Base-by-base conservation (phyloP, 2,113 vertebrate species). In the Sisor rabdophorus region DNA sequence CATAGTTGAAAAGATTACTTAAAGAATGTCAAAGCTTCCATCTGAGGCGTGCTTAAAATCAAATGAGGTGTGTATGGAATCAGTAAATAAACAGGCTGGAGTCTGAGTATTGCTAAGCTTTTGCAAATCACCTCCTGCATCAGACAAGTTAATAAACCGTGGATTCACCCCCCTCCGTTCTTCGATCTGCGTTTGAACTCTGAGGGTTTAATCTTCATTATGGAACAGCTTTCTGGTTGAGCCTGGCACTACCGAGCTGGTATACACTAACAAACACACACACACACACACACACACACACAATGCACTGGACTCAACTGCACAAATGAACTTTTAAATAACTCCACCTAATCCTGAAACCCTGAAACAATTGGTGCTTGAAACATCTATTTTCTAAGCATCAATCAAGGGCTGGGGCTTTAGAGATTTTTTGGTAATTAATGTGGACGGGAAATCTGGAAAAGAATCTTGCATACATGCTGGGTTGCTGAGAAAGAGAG, bases 151-250 rank as follows among this genome's bases (percentile, higher is more conserved):
- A 93, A 94, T 94, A 91, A 94, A 94, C 92, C 90, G 76, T 82
- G 92, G 92, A 93, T 94, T 93, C 85, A 79, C 83, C 80, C 80
- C 75, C 79, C 82, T 84, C 80, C 81, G 72, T 82, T 67, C 75
- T 80, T 70, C 82, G 68, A 72, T 30, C 17, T 6, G 92, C 87
- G 85, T 91, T 89, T 87, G 89, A 89, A 92, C 92, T 93, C 92
- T 94, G 94, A 96, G 95, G 89, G 94, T 94, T 93, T 98, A 98
- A 99, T 98, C 97, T 98, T 95, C 92, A 96, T 98, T 97, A 96
- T 94, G 93, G 94, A 92, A 95, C 92, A 91, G 89, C 81, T 90
- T 87, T 89, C 90, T 91, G 85, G 91, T 90, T 88, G 91, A 85
- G 91, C 92, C 93, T 92, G 88, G 93, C 94, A 93, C 93, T 91